Conservation (phyloP, 2,888 invertebrate species). For the Carpatolechia fugitivella region DNA sequence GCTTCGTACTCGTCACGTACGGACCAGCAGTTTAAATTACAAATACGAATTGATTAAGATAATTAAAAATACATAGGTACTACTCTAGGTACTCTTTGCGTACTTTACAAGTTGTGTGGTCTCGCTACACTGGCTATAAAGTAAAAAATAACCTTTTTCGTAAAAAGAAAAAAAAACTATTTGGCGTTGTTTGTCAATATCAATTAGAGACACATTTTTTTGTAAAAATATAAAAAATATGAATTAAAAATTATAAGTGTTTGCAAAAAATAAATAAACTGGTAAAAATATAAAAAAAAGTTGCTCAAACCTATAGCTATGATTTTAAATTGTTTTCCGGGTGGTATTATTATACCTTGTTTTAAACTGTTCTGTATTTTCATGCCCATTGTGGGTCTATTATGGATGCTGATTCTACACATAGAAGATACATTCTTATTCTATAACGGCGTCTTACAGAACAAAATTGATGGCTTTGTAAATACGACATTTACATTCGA, state of each 20-base stretch:
- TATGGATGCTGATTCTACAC: conserved; percentile 43
- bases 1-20: no score
- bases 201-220: no score
- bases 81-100: no score
- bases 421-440: conserved; percentile 34
- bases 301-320: neutral
- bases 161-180: no score
- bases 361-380: conserved; percentile 51
- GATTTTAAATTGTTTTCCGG: neutral
- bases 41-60: no score
- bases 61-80: no score
- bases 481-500: neutral
- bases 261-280: neutral
- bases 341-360: conserved; percentile 40
- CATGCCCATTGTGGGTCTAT: conserved; percentile 41
- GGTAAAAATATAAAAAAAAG: neutral
- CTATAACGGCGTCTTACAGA: neutral
- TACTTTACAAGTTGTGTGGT: no score
- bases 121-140: no score
- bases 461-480: neutral
- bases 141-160: no score
- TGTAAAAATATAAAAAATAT: neutral
- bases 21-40: no score
- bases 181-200: no score
- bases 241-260: neutral